phyloP scores from a whole-genome alignment of 2,113 vertebrate species.

The Grallaria varia region DNA sequence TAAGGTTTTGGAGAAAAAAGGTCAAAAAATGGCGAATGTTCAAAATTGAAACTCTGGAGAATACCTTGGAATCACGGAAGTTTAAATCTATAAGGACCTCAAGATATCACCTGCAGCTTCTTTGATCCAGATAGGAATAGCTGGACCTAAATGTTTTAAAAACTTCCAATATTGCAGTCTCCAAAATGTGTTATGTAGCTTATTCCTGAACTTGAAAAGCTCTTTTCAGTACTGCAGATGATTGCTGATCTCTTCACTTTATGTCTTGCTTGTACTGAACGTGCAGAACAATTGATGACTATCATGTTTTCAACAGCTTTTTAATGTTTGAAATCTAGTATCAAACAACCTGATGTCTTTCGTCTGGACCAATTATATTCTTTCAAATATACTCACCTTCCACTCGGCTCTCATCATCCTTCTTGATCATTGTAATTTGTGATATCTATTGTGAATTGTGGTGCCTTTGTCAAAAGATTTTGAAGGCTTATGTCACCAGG shows the following conservation, averaged over 20 bases:
- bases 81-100: neutral
- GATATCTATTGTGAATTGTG: neutral
- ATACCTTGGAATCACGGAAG: neutral
- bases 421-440: neutral
- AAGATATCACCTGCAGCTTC: neutral
- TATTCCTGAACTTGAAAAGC: neutral
- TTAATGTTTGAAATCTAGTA: neutral
- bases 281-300: neutral
- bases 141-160: neutral
- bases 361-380: neutral
- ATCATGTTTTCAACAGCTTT: neutral
- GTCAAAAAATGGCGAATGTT: neutral
- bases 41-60: neutral
- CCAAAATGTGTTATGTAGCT: neutral
- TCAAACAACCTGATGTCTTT: neutral
- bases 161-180: neutral
- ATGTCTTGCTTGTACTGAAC: neutral
- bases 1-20: rapidly evolving
- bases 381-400: neutral
- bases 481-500: neutral
- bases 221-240: neutral
- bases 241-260: neutral
- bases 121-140: neutral
- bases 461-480: neutral
- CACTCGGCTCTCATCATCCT: neutral